Evolutionary conservation across 2,888 invertebrate species (phyloP).

Genomic region (Auanema sp.): DNA sequence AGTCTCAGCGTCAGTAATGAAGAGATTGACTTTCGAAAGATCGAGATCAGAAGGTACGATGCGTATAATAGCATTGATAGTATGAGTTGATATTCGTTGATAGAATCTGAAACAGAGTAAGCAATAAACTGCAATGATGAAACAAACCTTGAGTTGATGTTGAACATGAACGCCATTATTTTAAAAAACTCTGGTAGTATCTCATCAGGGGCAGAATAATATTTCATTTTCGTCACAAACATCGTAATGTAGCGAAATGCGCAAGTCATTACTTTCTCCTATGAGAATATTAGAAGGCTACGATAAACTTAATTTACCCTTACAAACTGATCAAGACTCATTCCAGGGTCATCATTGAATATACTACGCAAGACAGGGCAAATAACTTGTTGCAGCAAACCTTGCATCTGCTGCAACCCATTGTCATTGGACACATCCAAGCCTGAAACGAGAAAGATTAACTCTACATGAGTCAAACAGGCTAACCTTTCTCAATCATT

Average conservation of each 20-base stretch:
- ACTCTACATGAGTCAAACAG: not conserved
- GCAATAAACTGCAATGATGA: not conserved
- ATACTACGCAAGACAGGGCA: not conserved
- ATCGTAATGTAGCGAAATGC: constrained; percentile 6
- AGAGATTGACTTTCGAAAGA: not conserved
- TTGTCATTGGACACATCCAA: not conserved
- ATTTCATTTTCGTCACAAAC: constrained; percentile 9
- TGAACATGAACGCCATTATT: not conserved
- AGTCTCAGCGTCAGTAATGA: not conserved
- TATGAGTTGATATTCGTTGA: not conserved
- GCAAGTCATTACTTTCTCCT: constrained; percentile 8
- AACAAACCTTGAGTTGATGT: constrained; percentile 7
- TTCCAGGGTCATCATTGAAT: not conserved
- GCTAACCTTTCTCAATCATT: constrained; percentile 6
- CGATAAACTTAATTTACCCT: not conserved
- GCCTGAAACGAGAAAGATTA: not conserved
- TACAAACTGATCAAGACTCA: not conserved
- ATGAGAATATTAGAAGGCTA: not conserved
- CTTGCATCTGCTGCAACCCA: not conserved
- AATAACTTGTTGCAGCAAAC: not conserved
- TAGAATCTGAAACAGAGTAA: constrained; percentile 6
- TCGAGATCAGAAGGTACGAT: constrained; percentile 12
- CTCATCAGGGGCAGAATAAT: too few species aligned
- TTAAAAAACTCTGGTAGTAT: not conserved
- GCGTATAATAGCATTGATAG: not conserved